Conservation (phyloP, 1,140 invertebrate genomes). For the Bombus cullumanus region DNA sequence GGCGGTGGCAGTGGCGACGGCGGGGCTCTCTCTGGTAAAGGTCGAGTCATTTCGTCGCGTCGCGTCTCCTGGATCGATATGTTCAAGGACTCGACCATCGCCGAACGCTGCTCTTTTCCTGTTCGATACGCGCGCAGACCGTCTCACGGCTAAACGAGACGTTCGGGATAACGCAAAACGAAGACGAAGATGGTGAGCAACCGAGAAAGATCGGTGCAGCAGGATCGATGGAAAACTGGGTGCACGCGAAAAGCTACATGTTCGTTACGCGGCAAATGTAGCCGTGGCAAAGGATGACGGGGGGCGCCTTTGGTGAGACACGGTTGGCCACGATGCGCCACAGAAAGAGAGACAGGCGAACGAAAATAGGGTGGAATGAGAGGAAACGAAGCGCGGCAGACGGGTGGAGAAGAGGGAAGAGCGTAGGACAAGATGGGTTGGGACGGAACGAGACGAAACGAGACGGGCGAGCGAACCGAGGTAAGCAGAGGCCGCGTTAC, state of each 20-base stretch:
- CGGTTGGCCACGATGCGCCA: neutral
- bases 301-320: too few relatives aligned
- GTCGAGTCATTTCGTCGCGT: slow-evolving; percentile 8
- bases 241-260: neutral
- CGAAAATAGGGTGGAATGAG: neutral
- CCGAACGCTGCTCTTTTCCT: neutral
- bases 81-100: slow-evolving; percentile 11
- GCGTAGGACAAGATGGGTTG: neutral
- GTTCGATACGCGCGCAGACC: neutral
- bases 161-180: too few relatives aligned
- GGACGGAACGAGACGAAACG: neutral
- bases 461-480: neutral
- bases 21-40: neutral
- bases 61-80: slow-evolving; percentile 12
- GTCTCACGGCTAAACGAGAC: neutral
- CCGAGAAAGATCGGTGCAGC: too few relatives aligned
- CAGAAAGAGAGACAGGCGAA: neutral
- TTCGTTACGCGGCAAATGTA: too few relatives aligned
- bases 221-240: neutral
- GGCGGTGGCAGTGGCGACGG: too few relatives aligned
- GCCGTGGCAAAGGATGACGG: too few relatives aligned
- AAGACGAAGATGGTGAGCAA: too few relatives aligned
- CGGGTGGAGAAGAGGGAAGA: neutral
- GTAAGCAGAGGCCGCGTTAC: too few relatives aligned
- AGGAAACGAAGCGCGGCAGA: neutral